Evolutionary conservation across 2,113 vertebrate genomes (phyloP).

Genomic region (Sinocyclocheilus anophthalmus): DNA sequence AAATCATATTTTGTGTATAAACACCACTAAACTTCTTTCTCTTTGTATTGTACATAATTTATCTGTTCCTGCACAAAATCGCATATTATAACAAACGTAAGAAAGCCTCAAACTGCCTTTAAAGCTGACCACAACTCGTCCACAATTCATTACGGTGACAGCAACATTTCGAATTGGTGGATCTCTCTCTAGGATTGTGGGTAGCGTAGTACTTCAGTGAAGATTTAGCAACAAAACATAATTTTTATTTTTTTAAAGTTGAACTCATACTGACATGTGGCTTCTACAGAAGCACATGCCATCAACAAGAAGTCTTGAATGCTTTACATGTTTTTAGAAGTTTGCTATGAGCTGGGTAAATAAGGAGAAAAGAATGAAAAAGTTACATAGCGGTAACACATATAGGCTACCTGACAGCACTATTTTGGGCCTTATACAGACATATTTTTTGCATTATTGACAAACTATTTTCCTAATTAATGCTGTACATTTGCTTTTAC

Average conservation of each 20-base stretch:
- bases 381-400: no score
- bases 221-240: background rate
- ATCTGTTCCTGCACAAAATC: background rate
- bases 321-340: no score
- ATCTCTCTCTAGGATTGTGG: background rate
- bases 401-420: background rate
- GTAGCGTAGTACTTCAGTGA: background rate
- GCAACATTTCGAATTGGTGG: background rate
- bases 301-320: no score
- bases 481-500: no score
- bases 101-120: background rate
- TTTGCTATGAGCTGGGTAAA: no score
- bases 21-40: background rate
- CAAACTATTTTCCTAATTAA: no score
- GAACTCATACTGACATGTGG: no score
- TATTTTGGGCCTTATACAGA: constrained; percentile 44
- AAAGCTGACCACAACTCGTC: background rate
- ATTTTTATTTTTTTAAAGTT: background rate
- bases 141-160: background rate
- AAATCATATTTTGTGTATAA: background rate
- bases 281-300: no score
- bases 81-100: background rate
- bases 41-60: background rate
- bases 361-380: no score
- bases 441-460: background rate